Base-by-base conservation (phyloP, 2,888 invertebrate species). In the Amaurobius ferox region DNA sequence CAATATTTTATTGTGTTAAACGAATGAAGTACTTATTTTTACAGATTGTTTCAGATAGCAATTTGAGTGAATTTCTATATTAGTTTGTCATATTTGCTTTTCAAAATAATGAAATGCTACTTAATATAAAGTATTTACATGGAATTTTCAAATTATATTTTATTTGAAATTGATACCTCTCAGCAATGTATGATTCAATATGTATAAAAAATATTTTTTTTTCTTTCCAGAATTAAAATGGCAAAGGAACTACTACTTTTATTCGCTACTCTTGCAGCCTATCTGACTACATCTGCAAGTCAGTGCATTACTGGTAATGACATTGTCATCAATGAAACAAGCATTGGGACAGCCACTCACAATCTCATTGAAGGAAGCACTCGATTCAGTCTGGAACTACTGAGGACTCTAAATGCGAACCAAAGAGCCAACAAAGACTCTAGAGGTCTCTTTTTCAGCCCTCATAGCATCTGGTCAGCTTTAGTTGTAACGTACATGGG, bases 401-500 rank as follows among this genome's bases (percentile, higher is more conserved):
- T 89, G n/a, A 68, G 87, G 70, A 72, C 79, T 40, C 76, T 89
- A 19, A 79, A 88, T 30, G 80, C 68, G 16, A 87, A 89, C 40
- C 68, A 72, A 16, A 35, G 55, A 39, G n/a, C 19, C 2, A 81
- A 87, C 66, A 79, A 83, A 16, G 80, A 86, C 26, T 81, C 88
- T 1, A 28, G 13, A 11, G 89, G 88, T 9, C 28, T 90, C 1
- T 91, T 92, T 86, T 88, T 91, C 85, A 91, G 91, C 7, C 91
- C 92, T 0, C 89, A 90, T 74, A 91, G 91, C 70, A 90, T 92
- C 67, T 90, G 90, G 70, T 89, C 90, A 13, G 91, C 91, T 16
- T 88, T 92, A 80, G 89, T 90, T 0, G 91, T 92, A 90, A 90
- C 91, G 13, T 90, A 90, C 62, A 88, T 90, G 64, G 92, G 92